These are phyloP conservation scores for Phenacoccus solenopsis DNA, from an alignment of 1,140 invertebrate species.

Conservation along the genomic window DNA sequence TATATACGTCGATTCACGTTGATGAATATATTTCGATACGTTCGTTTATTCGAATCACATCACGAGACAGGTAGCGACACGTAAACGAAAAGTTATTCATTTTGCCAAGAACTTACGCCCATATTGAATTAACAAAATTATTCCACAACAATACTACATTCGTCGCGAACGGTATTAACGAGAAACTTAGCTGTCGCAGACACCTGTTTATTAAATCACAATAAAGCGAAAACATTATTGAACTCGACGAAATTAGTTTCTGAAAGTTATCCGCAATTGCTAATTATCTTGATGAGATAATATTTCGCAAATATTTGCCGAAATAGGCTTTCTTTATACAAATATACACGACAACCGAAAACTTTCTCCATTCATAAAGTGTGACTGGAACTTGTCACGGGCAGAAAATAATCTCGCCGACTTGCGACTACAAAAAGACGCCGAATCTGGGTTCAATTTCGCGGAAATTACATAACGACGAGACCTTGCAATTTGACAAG, in stretches of 20 bases:
- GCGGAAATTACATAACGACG: background rate
- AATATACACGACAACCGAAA: background rate
- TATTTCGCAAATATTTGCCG: background rate
- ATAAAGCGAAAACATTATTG: background rate
- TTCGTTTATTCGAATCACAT: too few species aligned
- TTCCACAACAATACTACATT: background rate
- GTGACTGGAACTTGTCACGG: background rate
- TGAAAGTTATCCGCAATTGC: background rate
- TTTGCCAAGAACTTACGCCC: too few species aligned
- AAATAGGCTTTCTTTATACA: background rate
- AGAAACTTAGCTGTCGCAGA: background rate
- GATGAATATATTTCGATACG: too few species aligned
- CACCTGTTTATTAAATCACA: constrained; percentile 15
- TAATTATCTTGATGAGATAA: constrained; percentile 3
- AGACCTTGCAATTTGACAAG: background rate
- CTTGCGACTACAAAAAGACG: background rate
- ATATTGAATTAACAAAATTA: background rate
- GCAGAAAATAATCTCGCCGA: background rate
- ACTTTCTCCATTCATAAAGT: background rate
- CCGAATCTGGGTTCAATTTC: background rate
- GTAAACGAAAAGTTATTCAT: too few species aligned
- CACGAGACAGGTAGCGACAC: too few species aligned
- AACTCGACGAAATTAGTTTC: background rate
- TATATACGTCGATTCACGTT: too few species aligned
- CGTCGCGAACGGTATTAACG: background rate